A percentile compares a stretch with the other conserved stretches of the same genome.
Evolutionary conservation across 1,140 invertebrate species (phyloP).

Genomic region (Spodoptera litura): DNA sequence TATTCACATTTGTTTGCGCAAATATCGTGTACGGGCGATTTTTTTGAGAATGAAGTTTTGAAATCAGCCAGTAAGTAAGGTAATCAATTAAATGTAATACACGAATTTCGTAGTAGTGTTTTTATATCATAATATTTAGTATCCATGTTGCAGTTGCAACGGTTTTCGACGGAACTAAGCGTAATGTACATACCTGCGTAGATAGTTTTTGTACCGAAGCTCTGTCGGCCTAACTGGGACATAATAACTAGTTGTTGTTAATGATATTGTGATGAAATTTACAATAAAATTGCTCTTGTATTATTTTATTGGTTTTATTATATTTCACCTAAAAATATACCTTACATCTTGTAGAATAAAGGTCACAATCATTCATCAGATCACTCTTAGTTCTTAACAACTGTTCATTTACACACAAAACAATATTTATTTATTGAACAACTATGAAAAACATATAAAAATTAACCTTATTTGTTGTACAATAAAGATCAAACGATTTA

Average conservation of each 20-base stretch:
- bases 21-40: neutral
- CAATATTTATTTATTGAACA: too few relatives aligned
- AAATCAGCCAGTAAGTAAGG: slow-evolving; percentile 13
- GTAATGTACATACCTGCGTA: slow-evolving; percentile 55
- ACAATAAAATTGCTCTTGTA: slow-evolving; percentile 68
- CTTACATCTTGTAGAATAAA: too few relatives aligned
- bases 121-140: slow-evolving; percentile 36
- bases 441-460: too few relatives aligned
- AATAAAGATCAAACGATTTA: too few relatives aligned
- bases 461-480: too few relatives aligned
- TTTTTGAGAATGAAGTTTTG: slow-evolving; percentile 16
- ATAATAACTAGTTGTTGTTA: slow-evolving; percentile 63
- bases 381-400: too few relatives aligned
- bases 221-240: slow-evolving; percentile 59
- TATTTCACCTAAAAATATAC: neutral
- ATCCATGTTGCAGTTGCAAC: slow-evolving; percentile 46
- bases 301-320: slow-evolving; percentile 51
- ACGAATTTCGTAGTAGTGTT: slow-evolving; percentile 41
- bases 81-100: slow-evolving; percentile 34
- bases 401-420: too few relatives aligned
- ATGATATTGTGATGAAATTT: slow-evolving; percentile 64
- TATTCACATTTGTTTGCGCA: slow-evolving; percentile 15
- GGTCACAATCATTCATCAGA: too few relatives aligned
- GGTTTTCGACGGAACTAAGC: slow-evolving; percentile 52
- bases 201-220: slow-evolving; percentile 68